Base-by-base conservation (phyloP, 2,888 invertebrate species). In the Trisateles emortualis region DNA sequence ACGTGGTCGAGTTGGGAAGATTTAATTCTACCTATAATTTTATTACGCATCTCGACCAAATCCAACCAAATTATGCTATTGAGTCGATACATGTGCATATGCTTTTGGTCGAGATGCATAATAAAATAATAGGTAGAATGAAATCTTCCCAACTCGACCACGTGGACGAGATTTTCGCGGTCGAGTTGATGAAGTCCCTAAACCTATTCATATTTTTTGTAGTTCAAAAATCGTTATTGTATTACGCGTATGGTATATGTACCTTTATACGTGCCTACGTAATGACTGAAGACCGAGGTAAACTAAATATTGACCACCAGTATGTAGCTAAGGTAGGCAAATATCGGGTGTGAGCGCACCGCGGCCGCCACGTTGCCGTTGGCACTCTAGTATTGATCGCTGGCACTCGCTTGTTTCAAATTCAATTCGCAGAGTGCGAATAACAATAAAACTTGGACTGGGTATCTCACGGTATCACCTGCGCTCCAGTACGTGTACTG, bases 371-470 rank as follows among this genome's bases (percentile, higher is more conserved):
- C n/a, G n/a, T n/a, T n/a, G n/a, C n/a, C n/a, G 52, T 41, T 45
- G 44, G 49, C 41, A 54, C 59, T 75, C 68, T 72, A 60, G 74
- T 84, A 90, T 90, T 75, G 90, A 90, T 88, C 87, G 78, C 48
- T 52, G 55, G 72, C 74, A 73, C 68, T 77, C 79, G 76, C 84
- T 84, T 87, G 84, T 88, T 91, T 90, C 83, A 87, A 90, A 92
- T 92, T 92, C 92, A 92, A 91, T 92, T 90, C 91, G 83, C 87
- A 85, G 83, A 92, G 91, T 90, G 91, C 87, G 82, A 83, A 84
- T 84, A 89, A 92, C 90, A 90, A 91, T 91, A 91, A 91, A 91
- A 90, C 83, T 72, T 74, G 80, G 76, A 76, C 75, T 79, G 79
- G 81, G 84, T 90, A 86, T 88, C 86, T 87, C 68, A 68, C 68